Percentiles rank a stretch among this genome's conserved stretches.
These are phyloP conservation scores for Pelusios castaneus DNA, from an alignment of 2,113 vertebrate genomes.

Conservation along the genomic window DNA sequence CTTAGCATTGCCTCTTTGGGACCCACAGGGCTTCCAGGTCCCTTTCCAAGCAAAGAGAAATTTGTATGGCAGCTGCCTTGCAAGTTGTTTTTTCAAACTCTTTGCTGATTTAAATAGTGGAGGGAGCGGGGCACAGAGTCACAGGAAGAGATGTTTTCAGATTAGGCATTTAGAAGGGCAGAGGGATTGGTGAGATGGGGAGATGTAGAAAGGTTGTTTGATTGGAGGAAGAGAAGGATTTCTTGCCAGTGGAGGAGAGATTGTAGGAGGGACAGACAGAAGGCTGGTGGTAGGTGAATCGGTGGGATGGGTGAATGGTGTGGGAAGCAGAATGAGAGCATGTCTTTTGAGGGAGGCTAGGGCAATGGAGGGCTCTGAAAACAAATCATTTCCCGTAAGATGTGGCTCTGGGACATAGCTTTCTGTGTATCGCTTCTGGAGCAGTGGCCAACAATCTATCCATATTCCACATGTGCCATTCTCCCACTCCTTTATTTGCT, in stretches of 20 bases:
- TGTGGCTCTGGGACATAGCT: neutral
- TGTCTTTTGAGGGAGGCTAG: neutral
- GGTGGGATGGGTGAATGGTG: neutral
- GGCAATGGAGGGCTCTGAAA: neutral
- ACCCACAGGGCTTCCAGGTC: neutral
- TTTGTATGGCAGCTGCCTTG: neutral
- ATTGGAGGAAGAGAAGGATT: neutral
- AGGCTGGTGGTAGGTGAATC: neutral
- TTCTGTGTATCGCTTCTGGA: accelerated
- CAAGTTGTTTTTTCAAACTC: neutral
- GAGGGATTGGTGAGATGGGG: neutral
- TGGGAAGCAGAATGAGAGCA: neutral
- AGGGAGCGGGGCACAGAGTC: neutral
- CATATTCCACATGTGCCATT: neutral
- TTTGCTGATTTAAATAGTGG: neutral
- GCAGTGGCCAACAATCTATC: neutral
- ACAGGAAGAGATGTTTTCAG: neutral
- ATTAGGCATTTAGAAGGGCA: neutral
- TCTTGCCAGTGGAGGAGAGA: neutral
- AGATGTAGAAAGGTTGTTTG: neutral
- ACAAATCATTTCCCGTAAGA: neutral
- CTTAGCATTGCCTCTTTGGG: neutral
- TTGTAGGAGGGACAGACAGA: neutral
- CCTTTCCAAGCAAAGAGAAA: neutral
- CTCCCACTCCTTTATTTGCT: neutral